Conservation (phyloP, 2,888 invertebrate genomes). For the Latrodectus hesperus region DNA sequence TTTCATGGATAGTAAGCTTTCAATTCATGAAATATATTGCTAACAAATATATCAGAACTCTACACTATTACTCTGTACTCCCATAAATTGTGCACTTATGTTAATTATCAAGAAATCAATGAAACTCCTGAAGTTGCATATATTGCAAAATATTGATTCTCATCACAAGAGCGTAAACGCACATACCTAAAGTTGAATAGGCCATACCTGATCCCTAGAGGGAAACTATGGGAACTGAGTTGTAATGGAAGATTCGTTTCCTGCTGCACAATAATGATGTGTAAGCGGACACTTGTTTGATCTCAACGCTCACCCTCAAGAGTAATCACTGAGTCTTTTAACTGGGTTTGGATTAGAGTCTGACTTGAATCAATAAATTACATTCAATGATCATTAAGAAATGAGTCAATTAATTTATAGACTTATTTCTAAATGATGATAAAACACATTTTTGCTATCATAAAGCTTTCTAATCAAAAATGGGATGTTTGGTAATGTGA, state of each 20-base stretch:
- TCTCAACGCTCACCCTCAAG: background rate
- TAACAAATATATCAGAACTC: too few species aligned
- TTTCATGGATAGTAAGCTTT: too few species aligned
- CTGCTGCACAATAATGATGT: constrained; percentile 10
- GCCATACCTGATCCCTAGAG: constrained; percentile 7
- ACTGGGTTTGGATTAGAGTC: background rate
- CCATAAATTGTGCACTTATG: constrained; percentile 28
- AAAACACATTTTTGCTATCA: too few species aligned
- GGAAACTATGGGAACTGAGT: background rate
- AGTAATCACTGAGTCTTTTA: constrained; percentile 12
- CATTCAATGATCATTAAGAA: background rate
- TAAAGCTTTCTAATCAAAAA: too few species aligned
- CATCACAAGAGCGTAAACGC: constrained; percentile 3
- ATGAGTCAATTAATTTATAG: too few species aligned
- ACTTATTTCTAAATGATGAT: too few species aligned
- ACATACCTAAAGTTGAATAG: constrained; percentile 10
- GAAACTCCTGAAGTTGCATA: background rate
- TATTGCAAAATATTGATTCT: constrained; percentile 14
- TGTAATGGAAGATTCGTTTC: constrained; percentile 27
- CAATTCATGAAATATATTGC: too few species aligned
- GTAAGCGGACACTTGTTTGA: background rate
- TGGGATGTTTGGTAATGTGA: too few species aligned
- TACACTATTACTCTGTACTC: too few species aligned
- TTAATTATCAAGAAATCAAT: constrained; percentile 56
- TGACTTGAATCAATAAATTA: constrained; percentile 1